phyloP scores from a whole-genome alignment of 1,140 invertebrate species.

The Drosophila baimaii region DNA sequence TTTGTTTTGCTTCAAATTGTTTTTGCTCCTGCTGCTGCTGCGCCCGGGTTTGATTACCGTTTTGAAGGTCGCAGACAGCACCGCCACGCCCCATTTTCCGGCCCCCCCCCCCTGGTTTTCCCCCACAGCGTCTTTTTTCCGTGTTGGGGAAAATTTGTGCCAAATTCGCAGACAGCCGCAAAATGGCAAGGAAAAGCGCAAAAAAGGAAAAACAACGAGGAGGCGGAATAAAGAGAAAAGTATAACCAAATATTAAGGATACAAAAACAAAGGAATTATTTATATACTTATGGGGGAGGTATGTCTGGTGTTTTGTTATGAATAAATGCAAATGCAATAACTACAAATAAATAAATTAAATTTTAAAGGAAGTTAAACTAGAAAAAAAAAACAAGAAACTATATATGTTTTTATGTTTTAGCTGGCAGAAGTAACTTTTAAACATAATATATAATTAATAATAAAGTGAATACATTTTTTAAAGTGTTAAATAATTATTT shows the following conservation, averaged over 20 bases:
- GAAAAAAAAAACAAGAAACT: too few species aligned
- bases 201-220: neutral
- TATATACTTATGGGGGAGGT: too few species aligned
- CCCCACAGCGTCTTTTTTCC: neutral
- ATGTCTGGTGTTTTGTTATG: too few species aligned
- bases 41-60: slow-evolving; percentile 47
- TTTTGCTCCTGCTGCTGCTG: slow-evolving; percentile 19
- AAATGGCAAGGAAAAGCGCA: slow-evolving; percentile 15
- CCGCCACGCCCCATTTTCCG: slow-evolving; percentile 8
- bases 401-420: too few species aligned
- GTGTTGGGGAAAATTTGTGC: slow-evolving; percentile 49
- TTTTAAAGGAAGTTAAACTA: too few species aligned
- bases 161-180: slow-evolving; percentile 48
- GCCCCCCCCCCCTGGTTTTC: neutral
- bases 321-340: too few species aligned
- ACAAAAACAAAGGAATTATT: neutral
- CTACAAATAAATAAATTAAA: too few species aligned
- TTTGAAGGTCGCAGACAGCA: slow-evolving; percentile 73
- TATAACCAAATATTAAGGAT: neutral
- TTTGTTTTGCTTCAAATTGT: slow-evolving; percentile 57
- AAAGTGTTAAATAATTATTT: too few species aligned
- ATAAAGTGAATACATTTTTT: too few species aligned
- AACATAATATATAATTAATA: too few species aligned
- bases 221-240: slow-evolving; percentile 5
- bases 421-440: too few species aligned